Evolutionary conservation across 2,113 vertebrate genomes (phyloP), one percentile per base, ranked within the genome.

Genomic region (Phylloscopus trochilus): DNA sequence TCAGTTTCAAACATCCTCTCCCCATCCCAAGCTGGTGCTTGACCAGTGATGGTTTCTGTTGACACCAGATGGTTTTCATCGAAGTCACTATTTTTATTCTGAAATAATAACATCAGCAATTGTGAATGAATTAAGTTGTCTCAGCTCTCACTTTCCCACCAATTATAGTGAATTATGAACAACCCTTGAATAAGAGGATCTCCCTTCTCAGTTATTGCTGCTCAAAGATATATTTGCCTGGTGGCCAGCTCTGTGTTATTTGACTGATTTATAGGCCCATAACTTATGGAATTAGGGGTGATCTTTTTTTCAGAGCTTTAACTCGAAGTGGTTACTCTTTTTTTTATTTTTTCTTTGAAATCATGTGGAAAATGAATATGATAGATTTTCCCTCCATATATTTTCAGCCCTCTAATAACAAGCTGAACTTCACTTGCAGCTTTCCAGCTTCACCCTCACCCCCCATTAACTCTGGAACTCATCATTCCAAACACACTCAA

Each of bases 81-180:
- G 10, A 37, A 11, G 60, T 76, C 91, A 24, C 10, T 82, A 59
- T 89, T 90, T 89, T 91, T 72, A 49, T 60, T 53, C 92, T 69
- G 83, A 68, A 93, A 74, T 87, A 94, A 95, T 79, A 94, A 90
- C 87, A 55, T 41, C 66, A 68, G 78, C 81, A 84, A 63, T 80
- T 92, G 80, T 63, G 87, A 93, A 66, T 72, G 89, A 95, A 92
- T 95, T 95, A 96, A 95, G 70, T 89, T 92, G 91, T 92, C 92
- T 89, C 87, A 72, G 4, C 88, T 67, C 78, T 82, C 92, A 91
- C 95, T 97, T 92, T 83, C 66, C 81, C 58, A 92, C 80, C 96
- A 95, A 96, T 97, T 96, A 97, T 1, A 75, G 69, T 97, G 96
- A 96, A 89, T 96, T 96, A 97, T 96, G 95, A 75, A 79, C 69